A percentile compares a stretch with the other conserved stretches of the same genome.
Conservation (phyloP, 1,140 invertebrate genomes). For the Ladona fulva region DNA sequence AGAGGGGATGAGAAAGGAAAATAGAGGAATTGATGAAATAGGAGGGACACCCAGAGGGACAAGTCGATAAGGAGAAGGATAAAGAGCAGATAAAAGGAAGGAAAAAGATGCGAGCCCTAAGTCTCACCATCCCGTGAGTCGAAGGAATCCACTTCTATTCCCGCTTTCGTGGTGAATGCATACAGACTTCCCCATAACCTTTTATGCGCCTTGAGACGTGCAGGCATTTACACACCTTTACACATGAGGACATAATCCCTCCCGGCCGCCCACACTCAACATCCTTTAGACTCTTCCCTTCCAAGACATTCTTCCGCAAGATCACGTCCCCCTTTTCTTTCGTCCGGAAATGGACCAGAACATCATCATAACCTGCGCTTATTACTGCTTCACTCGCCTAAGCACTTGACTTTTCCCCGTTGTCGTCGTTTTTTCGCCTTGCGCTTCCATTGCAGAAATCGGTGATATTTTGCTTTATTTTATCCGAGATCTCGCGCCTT, state of each 20-base stretch:
- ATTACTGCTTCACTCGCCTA: background rate
- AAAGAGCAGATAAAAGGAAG: too few relatives aligned
- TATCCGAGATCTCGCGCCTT: background rate
- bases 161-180: background rate
- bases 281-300: background rate
- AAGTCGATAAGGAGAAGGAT: too few relatives aligned
- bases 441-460: too few relatives aligned
- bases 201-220: background rate
- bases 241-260: background rate
- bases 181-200: constrained; percentile 4
- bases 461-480: too few relatives aligned
- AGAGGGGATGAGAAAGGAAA: too few relatives aligned
- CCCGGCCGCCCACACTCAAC: background rate
- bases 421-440: background rate
- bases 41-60: background rate
- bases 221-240: constrained; percentile 1
- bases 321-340: background rate
- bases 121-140: too few relatives aligned
- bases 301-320: background rate
- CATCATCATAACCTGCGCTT: background rate
- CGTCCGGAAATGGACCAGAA: background rate
- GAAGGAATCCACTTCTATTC: background rate
- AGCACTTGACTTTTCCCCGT: background rate
- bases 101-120: background rate
- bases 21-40: too few relatives aligned